Conservation (phyloP, 1,140 invertebrate genomes). For the Hycleus phaleratus region DNA sequence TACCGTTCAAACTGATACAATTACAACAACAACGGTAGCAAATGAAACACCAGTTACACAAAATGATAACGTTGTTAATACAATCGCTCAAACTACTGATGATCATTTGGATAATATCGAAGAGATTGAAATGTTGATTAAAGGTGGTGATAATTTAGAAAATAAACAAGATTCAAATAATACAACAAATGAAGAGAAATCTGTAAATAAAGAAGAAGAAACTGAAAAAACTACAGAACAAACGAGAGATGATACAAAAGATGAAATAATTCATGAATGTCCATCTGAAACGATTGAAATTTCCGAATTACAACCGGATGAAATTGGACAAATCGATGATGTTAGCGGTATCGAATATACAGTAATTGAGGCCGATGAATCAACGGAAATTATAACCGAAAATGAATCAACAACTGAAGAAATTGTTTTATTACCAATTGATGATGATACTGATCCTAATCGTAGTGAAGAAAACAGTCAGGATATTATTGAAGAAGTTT, state of each 20-base stretch:
- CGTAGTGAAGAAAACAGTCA: neutral
- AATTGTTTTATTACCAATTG: slow-evolving; percentile 2
- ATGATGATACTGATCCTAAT: neutral
- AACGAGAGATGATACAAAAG: neutral
- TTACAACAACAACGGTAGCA: too few species aligned
- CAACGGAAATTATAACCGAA: neutral
- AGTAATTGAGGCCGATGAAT: slow-evolving; percentile 12
- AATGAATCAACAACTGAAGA: slow-evolving; percentile 1
- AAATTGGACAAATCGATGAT: neutral
- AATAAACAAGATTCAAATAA: too few species aligned
- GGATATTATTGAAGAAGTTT: neutral
- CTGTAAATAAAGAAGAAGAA: neutral
- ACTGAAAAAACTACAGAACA: neutral
- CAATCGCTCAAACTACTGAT: neutral
- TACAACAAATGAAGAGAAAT: slow-evolving; percentile 1
- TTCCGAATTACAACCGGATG: neutral
- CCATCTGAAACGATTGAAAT: neutral
- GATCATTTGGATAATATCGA: neutral
- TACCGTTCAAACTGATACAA: too few species aligned
- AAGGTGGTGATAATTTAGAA: neutral
- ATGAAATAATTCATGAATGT: neutral
- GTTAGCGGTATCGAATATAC: slow-evolving; percentile 2
- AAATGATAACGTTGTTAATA: neutral
- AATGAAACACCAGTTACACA: too few species aligned
- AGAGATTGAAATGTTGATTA: neutral